phyloP scores from a whole-genome alignment of 2,113 vertebrate species.

The Nothoprocta perdicaria region DNA sequence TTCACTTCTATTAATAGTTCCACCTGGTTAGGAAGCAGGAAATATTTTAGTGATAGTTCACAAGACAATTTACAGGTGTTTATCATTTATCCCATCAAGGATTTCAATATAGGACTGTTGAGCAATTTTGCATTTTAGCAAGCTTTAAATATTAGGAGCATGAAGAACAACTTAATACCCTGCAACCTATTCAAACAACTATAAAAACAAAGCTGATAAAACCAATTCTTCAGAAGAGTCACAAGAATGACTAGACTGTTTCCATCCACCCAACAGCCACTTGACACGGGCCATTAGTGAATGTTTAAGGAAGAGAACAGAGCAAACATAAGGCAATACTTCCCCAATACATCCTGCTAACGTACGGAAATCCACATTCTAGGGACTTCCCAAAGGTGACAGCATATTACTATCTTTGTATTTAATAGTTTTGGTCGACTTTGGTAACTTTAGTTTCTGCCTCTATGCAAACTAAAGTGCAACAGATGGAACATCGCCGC shows the following conservation, averaged over 20 bases:
- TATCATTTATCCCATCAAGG: conserved; percentile 22
- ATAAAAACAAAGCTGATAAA: conserved; percentile 72
- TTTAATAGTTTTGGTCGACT: background rate
- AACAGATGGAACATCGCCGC: background rate
- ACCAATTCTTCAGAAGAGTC: conserved; percentile 39
- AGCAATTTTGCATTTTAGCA: conserved; percentile 48
- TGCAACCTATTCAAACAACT: conserved; percentile 14
- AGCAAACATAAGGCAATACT: background rate
- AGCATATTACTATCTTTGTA: background rate
- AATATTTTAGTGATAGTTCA: conserved; percentile 55
- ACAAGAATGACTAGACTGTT: background rate
- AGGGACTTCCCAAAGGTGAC: background rate
- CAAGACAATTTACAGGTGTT: conserved; percentile 34
- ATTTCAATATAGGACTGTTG: conserved; percentile 52
- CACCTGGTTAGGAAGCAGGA: conserved; percentile 67
- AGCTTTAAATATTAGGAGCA: conserved; percentile 2
- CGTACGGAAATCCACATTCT: background rate
- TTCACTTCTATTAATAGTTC: background rate
- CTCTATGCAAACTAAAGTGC: background rate
- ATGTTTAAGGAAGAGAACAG: background rate
- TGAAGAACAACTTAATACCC: conserved; percentile 7
- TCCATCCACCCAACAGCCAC: background rate
- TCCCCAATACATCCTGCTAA: background rate
- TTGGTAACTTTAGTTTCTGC: background rate
- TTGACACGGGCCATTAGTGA: background rate